Evolutionary conservation across 2,888 invertebrate species (phyloP), one percentile per base, ranked within the genome.

Genomic region (Eustalomyia histrio): DNA sequence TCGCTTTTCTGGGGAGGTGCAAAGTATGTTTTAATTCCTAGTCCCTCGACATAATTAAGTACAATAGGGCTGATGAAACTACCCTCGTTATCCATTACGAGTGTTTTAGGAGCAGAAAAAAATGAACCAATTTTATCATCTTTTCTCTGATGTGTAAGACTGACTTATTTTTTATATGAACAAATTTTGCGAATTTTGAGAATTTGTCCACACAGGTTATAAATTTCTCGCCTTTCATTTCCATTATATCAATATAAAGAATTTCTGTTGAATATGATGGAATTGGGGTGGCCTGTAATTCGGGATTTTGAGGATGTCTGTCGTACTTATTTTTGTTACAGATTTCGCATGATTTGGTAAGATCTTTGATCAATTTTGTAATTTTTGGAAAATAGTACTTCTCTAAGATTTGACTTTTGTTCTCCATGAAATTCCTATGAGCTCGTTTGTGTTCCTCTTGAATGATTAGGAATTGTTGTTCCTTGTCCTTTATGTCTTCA

Each of bases 351-450:
- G 58, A 6, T 18, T 17, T 29, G 0, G 64, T 73, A 21, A 58
- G 63, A 9, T 80, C 17, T 33, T 80, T 76, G 14, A 80, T 71
- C 2, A 60, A 52, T 14, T 64, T 71, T 16, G 52, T 67, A 68
- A 76, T 80, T 17, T 39, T 52, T 2, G 68, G 80, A 17, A 73
- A 78, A n/a, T 78, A 78, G 5, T 58, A 78, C 33, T 57, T 74
- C 21, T 81, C 81, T 73, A n/a, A n/a, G n/a, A n/a, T n/a, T 53
- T 81, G 65, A 0, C 61, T 16, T 18, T 39, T 75, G 10, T 81
- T 78, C 71, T 81, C 69, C 5, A 5, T 12, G 6, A 17, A 33
- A 58, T 73, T 80, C 7, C 58, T 50, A 18, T 71, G 75, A 16
- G 63, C 65, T 47, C 65, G 60, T 17, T 57, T 74, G 8, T 75